phyloP scores from a whole-genome alignment of 2,797 vertebrate genomes.

The Synanceia verrucosa region DNA sequence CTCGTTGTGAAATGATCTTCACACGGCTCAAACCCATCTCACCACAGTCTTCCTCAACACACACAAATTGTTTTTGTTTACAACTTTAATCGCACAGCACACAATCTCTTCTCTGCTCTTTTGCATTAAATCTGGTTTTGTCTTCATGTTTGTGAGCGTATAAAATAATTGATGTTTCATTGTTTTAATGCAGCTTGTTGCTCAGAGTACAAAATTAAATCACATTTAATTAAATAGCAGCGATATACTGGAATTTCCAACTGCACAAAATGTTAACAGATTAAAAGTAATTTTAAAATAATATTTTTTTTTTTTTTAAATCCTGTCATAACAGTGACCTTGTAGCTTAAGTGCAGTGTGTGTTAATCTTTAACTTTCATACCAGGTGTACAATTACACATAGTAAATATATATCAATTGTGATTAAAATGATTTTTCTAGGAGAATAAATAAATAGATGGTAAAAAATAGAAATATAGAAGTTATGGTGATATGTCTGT shows the following conservation, averaged over 20 bases:
- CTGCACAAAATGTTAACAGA: neutral
- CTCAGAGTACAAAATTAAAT: neutral
- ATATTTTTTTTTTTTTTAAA: neutral
- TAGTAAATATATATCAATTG: neutral
- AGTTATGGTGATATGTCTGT: conserved; percentile 5
- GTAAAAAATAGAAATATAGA: neutral
- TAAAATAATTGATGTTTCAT: neutral
- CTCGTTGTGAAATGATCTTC: conserved; percentile 39
- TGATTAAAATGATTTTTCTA: neutral
- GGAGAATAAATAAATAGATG: neutral
- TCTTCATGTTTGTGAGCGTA: neutral
- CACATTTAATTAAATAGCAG: neutral
- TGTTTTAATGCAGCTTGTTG: neutral
- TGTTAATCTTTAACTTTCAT: neutral
- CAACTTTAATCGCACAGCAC: neutral
- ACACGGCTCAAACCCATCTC: neutral
- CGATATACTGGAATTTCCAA: neutral
- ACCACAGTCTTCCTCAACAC: neutral
- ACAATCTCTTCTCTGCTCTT: neutral
- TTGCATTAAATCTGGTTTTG: neutral
- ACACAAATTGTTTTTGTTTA: neutral
- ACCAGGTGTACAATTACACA: neutral
- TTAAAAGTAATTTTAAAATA: neutral
- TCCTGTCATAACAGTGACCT: neutral
- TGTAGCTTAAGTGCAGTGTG: too few relatives aligned